Conservation (phyloP, 2,888 invertebrate species). For the Tiliacea citrago region DNA sequence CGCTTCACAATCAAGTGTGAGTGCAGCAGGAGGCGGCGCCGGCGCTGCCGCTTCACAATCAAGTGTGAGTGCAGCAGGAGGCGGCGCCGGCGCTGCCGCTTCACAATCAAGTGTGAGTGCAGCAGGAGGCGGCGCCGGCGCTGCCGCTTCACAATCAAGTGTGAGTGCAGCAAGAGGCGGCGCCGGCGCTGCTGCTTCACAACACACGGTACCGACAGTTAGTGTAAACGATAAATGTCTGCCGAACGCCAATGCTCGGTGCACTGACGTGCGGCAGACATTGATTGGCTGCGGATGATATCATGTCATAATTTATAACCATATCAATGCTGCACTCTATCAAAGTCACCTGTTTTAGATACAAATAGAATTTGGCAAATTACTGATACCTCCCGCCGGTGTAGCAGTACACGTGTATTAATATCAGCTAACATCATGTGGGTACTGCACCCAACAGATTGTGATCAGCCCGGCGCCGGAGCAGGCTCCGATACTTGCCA, state of each 20-base stretch:
- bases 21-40: too few species aligned
- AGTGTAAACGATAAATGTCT: too few species aligned
- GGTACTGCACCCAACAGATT: conserved; percentile 18
- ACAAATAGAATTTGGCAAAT: conserved; percentile 63
- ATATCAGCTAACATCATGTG: conserved; percentile 2
- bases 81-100: too few species aligned
- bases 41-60: neutral
- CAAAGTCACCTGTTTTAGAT: conserved; percentile 57
- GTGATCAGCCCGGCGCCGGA: conserved; percentile 11
- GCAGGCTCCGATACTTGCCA: neutral
- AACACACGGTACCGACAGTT: neutral
- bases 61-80: too few species aligned
- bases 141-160: neutral
- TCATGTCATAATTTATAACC: conserved; percentile 35
- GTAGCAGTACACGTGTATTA: conserved; percentile 1
- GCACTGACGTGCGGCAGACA: conserved; percentile 11
- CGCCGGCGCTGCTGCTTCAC: neutral
- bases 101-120: too few species aligned
- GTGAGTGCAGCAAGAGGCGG: neutral
- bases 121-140: too few species aligned
- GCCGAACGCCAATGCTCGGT: too few species aligned
- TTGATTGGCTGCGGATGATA: conserved; percentile 39
- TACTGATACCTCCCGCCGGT: conserved; percentile 3
- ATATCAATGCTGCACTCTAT: conserved; percentile 49
- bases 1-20: too few species aligned